Evolutionary conservation across 2,888 invertebrate species (phyloP).

Genomic region (Eupithecia centaureata): DNA sequence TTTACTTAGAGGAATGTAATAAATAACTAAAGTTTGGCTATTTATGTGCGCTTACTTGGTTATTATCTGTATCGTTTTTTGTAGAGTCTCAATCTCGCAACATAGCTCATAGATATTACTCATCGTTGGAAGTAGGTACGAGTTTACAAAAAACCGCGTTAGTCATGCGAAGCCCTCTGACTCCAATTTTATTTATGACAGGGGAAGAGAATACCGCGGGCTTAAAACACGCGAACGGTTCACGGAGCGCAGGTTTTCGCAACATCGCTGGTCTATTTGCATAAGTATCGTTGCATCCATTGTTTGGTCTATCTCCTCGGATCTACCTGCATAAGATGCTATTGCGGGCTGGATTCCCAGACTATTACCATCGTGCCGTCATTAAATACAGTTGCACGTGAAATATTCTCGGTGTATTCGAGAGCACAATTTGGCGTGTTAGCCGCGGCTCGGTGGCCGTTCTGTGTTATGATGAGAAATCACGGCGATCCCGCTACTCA

Average conservation of each 20-base stretch:
- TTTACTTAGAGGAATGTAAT: constrained; percentile 16
- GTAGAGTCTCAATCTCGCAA: constrained; percentile 28
- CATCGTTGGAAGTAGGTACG: constrained; percentile 57
- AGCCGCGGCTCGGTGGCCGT: constrained; percentile 51
- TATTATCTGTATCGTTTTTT: constrained; percentile 30
- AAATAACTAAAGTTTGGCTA: constrained; percentile 15
- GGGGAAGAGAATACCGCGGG: constrained; percentile 64
- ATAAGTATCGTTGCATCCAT: constrained; percentile 69
- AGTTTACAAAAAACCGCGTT: constrained; percentile 65
- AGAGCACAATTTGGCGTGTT: constrained; percentile 76
- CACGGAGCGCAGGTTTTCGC: constrained; percentile 57
- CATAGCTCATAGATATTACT: constrained; percentile 51
- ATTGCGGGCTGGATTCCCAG: constrained; percentile 74
- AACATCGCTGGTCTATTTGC: constrained; percentile 68
- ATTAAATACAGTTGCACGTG: constrained; percentile 78
- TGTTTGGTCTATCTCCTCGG: constrained; percentile 76
- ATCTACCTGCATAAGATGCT: constrained; percentile 69
- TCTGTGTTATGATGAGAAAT: constrained; percentile 69
- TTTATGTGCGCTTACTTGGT: constrained; percentile 11
- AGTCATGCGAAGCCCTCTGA: constrained; percentile 74
- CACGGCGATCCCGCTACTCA: constrained; percentile 76
- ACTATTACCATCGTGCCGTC: constrained; percentile 73
- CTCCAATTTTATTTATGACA: constrained; percentile 60
- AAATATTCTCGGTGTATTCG: constrained; percentile 73
- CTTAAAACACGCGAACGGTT: constrained; percentile 60